A percentile compares a stretch with the other conserved stretches of the same genome.
Evolutionary conservation across 2,888 invertebrate species (phyloP).

Genomic region (Leptura quadrifasciata): DNA sequence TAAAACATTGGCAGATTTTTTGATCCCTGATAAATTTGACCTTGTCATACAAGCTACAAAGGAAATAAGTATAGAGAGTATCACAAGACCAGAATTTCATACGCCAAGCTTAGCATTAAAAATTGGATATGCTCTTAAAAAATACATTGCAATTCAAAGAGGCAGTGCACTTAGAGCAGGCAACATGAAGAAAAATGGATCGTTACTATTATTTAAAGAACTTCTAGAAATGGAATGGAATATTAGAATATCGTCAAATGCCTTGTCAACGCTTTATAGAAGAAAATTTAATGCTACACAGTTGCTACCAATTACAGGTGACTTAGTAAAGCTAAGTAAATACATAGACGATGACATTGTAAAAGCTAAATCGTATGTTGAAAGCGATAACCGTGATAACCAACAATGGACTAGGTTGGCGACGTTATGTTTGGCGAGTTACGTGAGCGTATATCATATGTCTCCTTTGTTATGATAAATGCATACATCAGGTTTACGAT

Average conservation of each 20-base stretch:
- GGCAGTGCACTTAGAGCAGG: too few species aligned
- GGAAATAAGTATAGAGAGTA: slow-evolving; percentile 6
- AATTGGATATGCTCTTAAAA: slow-evolving; percentile 8
- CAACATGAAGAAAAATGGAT: too few species aligned
- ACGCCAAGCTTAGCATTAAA: not conserved
- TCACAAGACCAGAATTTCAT: slow-evolving; percentile 14
- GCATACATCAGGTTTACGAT: too few species aligned
- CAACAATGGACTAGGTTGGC: slow-evolving; percentile 25
- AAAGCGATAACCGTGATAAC: not conserved
- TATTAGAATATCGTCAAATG: not conserved
- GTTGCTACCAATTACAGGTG: slow-evolving; percentile 11
- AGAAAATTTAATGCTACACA: not conserved
- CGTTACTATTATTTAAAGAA: too few species aligned
- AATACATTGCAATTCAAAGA: not conserved
- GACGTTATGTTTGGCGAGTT: not conserved
- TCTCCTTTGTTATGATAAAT: too few species aligned
- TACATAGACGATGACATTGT: slow-evolving; percentile 12
- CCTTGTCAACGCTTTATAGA: too few species aligned
- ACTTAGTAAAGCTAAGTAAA: slow-evolving; percentile 6
- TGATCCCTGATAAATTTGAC: slow-evolving; percentile 33
- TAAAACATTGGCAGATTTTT: slow-evolving; percentile 16
- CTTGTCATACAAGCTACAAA: slow-evolving; percentile 16
- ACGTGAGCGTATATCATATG: too few species aligned
- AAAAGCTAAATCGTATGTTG: not conserved
- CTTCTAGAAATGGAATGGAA: not conserved